Conservation (phyloP, 2,113 vertebrate species). For the Ibidorhyncha struthersii region DNA sequence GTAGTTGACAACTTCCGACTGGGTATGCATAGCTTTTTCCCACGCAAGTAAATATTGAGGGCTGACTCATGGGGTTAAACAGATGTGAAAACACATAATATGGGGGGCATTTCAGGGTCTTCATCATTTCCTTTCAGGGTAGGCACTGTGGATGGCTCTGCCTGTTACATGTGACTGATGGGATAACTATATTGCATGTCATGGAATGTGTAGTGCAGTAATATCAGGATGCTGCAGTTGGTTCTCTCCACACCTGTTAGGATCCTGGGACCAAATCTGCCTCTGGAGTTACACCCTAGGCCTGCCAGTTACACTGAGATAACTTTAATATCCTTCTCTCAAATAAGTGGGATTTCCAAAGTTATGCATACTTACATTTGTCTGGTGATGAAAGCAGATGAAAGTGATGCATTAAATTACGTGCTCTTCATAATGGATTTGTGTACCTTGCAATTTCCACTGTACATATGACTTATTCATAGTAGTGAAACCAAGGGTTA, state of each 20-base stretch:
- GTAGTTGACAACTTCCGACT: not conserved
- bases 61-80: not conserved
- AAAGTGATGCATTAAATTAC: not conserved
- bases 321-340: not conserved
- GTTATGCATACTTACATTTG: not conserved
- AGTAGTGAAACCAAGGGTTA: not conserved
- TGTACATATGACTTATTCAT: not conserved
- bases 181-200: not conserved
- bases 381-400: not conserved
- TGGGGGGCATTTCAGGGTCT: not conserved
- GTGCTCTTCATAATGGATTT: not conserved
- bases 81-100: not conserved
- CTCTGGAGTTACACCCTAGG: not conserved
- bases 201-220: rapidly evolving
- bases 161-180: not conserved
- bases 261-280: not conserved
- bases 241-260: not conserved
- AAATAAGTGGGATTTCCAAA: not conserved
- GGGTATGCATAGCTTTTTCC: not conserved
- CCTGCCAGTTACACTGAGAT: not conserved
- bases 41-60: not conserved
- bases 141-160: not conserved
- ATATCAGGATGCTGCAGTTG: not conserved
- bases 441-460: not conserved
- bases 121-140: not conserved